Evolutionary conservation across 2,888 invertebrate species (phyloP), one percentile per base, ranked within the genome.

Genomic region (Orthosia incerta): DNA sequence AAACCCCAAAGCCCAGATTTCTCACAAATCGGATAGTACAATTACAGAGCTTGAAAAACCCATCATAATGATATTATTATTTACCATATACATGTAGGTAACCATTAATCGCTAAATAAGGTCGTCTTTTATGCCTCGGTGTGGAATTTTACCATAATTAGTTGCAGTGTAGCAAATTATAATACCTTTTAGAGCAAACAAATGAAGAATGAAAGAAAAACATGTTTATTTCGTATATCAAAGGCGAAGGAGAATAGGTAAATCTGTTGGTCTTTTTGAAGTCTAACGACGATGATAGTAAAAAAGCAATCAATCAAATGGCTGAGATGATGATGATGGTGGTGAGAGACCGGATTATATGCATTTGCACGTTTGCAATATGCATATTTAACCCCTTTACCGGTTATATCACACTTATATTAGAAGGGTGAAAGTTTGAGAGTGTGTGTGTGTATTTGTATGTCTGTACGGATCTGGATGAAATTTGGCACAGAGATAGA

Each of bases 31-130:
- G 2, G n/a, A 15, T 53, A 26, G 51, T 23, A 20, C 3, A 23
- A 45, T 50, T 15, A 20, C 26, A 48, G 23, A 66, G 11, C 65
- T 59, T 48, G 39, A 50, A 67, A 73, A 65, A 57, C 65, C 73
- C 73, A 64, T n/a, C 20, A 11, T 51, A 26, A 50, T 50, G 45
- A 9, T 26, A 64, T 57, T 57, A 26, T 23, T 4, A 9, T 31
- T 0, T 31, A 50, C 45, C 15, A 5, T 18, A 48, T 50, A 31
- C 39, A 26, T 15, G 15, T n/a, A 16, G 20, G 5, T 51, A 31
- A 57, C 51, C 50, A 18, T 20, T 50, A 18, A 56, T 23, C 7
- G 16, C 7, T 48, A 18, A 56, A 50, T 56, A 39, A 9, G 2
- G 7, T 0, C 31, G 4, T 50, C 18, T 2, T 45, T 39, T 50